Evolutionary conservation across 30 jellyfish, hydroid and myxozoan genomes (phyloP), one percentile per base, ranked within the genome.

Genomic region (Morbakka virulenta): DNA sequence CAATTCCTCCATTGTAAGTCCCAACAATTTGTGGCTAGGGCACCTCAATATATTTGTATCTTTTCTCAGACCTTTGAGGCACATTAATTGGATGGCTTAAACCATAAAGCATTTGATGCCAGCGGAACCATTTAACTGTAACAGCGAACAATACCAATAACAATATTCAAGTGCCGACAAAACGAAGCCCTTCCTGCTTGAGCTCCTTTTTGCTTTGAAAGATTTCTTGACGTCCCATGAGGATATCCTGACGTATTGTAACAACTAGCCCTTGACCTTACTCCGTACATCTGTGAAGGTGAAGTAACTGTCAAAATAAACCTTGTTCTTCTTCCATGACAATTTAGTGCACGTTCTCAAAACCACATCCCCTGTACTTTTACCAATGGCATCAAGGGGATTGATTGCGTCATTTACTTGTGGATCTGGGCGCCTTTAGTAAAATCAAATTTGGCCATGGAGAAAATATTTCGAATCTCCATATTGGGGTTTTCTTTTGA

Each of bases 391-490:
- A 25, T 82, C 88, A 34, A 69, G 63, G 35, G 53, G 62, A 50
- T 17, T 32, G 57, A 29, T 2, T 20, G 32, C 47, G n/a, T n/a
- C n/a, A n/a, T n/a, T n/a, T n/a, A n/a, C n/a, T n/a, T n/a, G n/a
- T 57, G 82, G 76, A 62, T 82, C 76, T 26, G 87, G 94, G n/a
- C n/a, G n/a, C n/a, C n/a, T n/a, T n/a, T 67, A 68, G 30, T 70
- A 52, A 24, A 51, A 32, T 14, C 94, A 82, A 71, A 51, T 53
- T 20, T 29, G 64, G 26, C 78, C 34, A 51, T 72, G 80, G 80
- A 35, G 90, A 67, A 35, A 80, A 80, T 22, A 80, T 47, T 52
- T 80, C 68, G 47, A 66, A 80, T 24, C 88, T 80, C 82, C n/a
- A n/a, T 36, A 66, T 80, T 33, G 67, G 74, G n/a, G 91, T 84